Evolutionary conservation across 2,888 invertebrate genomes (phyloP).

Genomic region (Dryococelus australis): DNA sequence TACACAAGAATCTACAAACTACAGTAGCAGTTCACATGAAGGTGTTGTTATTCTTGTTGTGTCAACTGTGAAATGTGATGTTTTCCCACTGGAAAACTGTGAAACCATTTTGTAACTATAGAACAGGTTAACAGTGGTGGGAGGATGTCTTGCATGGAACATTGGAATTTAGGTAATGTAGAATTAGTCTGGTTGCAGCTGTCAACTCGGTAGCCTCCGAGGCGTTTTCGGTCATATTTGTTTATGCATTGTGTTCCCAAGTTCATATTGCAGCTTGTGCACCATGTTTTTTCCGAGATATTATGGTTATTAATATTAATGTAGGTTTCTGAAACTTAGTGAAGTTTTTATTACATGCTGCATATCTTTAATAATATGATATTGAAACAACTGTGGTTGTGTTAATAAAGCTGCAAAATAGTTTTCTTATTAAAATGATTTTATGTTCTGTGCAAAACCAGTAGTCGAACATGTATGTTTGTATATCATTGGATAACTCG

Average conservation of each 20-base stretch:
- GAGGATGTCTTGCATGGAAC: not conserved
- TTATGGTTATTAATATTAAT: too few relatives aligned
- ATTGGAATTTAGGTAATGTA: not conserved
- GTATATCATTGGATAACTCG: not conserved
- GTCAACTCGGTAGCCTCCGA: too few relatives aligned
- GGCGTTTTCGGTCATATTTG: not conserved
- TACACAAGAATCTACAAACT: too few relatives aligned
- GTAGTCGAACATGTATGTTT: constrained; percentile 21
- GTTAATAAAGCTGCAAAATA: not conserved
- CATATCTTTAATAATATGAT: not conserved
- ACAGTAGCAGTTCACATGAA: too few relatives aligned
- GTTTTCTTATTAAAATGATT: not conserved
- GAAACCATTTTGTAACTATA: not conserved
- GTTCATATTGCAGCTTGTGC: not conserved
- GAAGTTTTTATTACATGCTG: not conserved
- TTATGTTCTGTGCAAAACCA: not conserved
- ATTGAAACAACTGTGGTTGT: not conserved
- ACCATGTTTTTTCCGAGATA: not conserved
- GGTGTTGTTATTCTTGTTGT: too few relatives aligned
- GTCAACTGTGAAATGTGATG: too few relatives aligned
- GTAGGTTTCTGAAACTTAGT: not conserved
- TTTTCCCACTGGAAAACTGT: too few relatives aligned
- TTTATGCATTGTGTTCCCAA: not conserved
- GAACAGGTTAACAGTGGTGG: not conserved
- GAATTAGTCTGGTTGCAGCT: not conserved